phyloP scores from a whole-genome alignment of 2,797 vertebrate species.

The Trachurus trachurus region DNA sequence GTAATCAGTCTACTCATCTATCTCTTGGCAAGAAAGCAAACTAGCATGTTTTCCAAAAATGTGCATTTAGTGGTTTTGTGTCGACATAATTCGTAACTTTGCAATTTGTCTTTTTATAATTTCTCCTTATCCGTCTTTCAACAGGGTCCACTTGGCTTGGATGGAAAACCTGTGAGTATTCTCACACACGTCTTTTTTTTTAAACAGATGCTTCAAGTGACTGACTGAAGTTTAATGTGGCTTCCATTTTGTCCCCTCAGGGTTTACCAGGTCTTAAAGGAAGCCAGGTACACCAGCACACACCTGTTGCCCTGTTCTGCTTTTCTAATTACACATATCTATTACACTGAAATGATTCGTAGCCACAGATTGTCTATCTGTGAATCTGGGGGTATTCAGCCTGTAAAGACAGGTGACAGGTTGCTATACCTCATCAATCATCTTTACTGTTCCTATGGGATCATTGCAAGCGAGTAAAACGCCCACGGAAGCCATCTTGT shows the following conservation, averaged over 20 bases:
- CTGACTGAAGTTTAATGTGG: constrained; percentile 22
- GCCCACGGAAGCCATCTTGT: constrained; percentile 53
- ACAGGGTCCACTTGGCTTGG: constrained; percentile 96
- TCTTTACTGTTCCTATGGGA: constrained; percentile 55
- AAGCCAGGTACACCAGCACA: constrained; percentile 78
- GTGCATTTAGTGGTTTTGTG: constrained; percentile 8
- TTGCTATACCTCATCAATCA: constrained; percentile 53
- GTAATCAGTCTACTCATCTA: not conserved
- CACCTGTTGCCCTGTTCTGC: constrained; percentile 22
- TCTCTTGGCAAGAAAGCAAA: not conserved
- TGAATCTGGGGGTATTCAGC: constrained; percentile 39
- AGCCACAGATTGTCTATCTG: constrained; percentile 16
- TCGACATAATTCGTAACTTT: constrained; percentile 19
- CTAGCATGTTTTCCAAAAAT: not conserved
- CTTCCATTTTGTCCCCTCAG: constrained; percentile 63
- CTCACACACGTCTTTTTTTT: not conserved
- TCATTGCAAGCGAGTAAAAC: constrained; percentile 1
- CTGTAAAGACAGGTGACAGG: constrained; percentile 45
- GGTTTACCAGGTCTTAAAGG: constrained; percentile 86
- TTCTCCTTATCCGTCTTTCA: constrained; percentile 43
- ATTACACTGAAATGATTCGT: constrained; percentile 24
- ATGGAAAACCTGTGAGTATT: constrained; percentile 95
- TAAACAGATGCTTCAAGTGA: constrained; percentile 5
- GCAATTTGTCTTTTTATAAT: constrained; percentile 29
- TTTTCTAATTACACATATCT: constrained; percentile 32